phyloP scores from a whole-genome alignment of 2,888 invertebrate species.

The Melitaea athalia region DNA sequence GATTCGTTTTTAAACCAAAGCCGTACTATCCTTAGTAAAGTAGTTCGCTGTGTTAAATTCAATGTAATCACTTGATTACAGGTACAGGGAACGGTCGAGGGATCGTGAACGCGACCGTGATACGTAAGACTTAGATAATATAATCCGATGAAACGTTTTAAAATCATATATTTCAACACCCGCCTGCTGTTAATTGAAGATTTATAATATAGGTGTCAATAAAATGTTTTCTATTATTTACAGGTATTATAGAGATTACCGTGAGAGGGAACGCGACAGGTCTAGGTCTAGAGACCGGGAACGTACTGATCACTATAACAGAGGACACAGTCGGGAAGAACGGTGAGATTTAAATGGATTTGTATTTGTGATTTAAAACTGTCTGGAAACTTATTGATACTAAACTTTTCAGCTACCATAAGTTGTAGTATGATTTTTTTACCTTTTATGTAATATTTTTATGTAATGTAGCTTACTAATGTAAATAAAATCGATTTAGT shows the following conservation, averaged over 20 bases:
- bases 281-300: slow-evolving; percentile 91
- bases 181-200: neutral
- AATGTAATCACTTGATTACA: slow-evolving; percentile 58
- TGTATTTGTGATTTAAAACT: too few relatives aligned
- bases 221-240: slow-evolving; percentile 43
- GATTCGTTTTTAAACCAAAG: neutral
- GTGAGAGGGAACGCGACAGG: slow-evolving; percentile 86
- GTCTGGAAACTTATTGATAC: too few relatives aligned
- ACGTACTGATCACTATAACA: slow-evolving; percentile 86
- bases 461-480: too few relatives aligned
- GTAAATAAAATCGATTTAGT: neutral
- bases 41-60: slow-evolving; percentile 18
- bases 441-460: too few relatives aligned
- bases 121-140: slow-evolving; percentile 72
- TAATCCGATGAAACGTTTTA: neutral
- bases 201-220: neutral
- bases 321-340: slow-evolving; percentile 89
- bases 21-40: neutral
- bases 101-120: slow-evolving; percentile 84
- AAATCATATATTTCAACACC: neutral
- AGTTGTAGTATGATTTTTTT: too few relatives aligned
- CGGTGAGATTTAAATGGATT: slow-evolving; percentile 61
- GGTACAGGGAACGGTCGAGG: slow-evolving; percentile 87
- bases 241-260: slow-evolving; percentile 83
- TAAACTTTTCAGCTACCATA: too few relatives aligned